Base-by-base conservation (phyloP, 2,797 vertebrate species). In the Ceryle rudis region DNA sequence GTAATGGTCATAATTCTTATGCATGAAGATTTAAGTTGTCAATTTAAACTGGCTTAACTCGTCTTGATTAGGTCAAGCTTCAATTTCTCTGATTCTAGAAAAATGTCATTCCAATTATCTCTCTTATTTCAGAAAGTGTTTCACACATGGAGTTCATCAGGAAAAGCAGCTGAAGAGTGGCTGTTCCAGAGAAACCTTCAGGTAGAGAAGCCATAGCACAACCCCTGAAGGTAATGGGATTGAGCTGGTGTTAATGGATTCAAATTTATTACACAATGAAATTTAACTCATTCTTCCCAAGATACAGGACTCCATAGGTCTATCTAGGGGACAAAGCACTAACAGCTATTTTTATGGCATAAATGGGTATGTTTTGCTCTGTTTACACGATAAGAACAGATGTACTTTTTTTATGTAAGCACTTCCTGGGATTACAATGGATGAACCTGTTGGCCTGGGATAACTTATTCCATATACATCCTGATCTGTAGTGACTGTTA, bases 251-350 rank as follows among this genome's bases (percentile, higher is more conserved):
- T 10, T 44, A 91, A 33, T 33, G 10, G 37, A 74, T 44, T 87
- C 22, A 57, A 26, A 67, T 82, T 26, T 71, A 55, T 80, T 54
- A 65, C 86, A 65, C 15, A 52, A 1, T 58, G 18, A 79, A 94
- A 70, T 61, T 21, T 4, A 35, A 1, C 6, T 52, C 0, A 11
- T 75, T 73, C 28, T 18, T 58, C 77, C 21, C 6, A 79, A 87
- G 19, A n/a, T 51, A 37, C 5, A 22, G 8, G 18, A 3, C 20
- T 74, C 22, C 0, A 0, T 33, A 54, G 28, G 18, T 51, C 21
- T 79, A 58, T 19, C 21, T 28, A 58, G 31, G 14, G 29, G 70
- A 6, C 9, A 86, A 77, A 73, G 14, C 2, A 39, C 23, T 54
- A 80, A 17, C 6, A 52, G 6, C 5, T 72, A 16, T 62, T 77